phyloP scores from a whole-genome alignment of 2,797 vertebrate genomes.

The Urocyon cinereoargenteus region DNA sequence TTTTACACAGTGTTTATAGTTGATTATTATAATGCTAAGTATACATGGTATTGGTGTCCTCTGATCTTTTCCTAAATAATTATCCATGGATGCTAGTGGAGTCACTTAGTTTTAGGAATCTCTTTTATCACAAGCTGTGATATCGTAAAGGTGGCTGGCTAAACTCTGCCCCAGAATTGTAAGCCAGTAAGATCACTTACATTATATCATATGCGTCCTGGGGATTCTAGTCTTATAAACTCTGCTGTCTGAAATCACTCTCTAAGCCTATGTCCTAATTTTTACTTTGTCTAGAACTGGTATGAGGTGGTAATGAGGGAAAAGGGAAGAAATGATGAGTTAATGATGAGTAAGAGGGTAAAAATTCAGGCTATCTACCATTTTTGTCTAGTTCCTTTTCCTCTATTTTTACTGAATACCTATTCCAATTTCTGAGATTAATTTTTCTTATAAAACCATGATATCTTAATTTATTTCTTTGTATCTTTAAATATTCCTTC shows the following conservation, averaged over 20 bases:
- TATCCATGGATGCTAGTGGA: background rate
- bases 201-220: background rate
- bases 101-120: background rate
- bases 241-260: background rate
- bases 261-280: background rate
- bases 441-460: background rate
- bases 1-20: background rate
- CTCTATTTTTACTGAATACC: background rate
- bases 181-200: background rate
- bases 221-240: background rate
- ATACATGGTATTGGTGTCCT: background rate
- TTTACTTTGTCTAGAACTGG: background rate
- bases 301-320: background rate
- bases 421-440: background rate
- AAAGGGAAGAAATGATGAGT: background rate
- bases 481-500: slow-evolving; percentile 28
- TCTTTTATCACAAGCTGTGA: background rate
- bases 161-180: background rate
- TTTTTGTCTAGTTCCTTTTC: background rate
- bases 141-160: background rate
- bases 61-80: background rate
- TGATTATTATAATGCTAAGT: slow-evolving; percentile 3
- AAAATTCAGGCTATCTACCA: background rate
- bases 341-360: background rate
- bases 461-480: background rate